These are phyloP conservation scores for Passer montanus DNA, from an alignment of 2,113 vertebrate genomes.

Conservation along the genomic window DNA sequence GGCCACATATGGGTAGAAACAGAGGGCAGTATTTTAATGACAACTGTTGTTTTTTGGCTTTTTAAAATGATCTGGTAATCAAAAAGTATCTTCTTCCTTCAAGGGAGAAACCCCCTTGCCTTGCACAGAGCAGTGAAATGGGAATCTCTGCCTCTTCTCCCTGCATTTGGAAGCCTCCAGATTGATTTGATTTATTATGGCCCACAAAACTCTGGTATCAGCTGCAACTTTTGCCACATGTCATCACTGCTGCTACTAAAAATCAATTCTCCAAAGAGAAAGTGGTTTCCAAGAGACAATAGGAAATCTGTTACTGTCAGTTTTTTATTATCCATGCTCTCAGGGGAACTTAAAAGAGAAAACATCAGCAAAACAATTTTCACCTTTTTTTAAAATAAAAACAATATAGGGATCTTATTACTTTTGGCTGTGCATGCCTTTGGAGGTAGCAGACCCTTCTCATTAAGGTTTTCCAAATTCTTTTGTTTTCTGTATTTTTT, in stretches of 20 bases:
- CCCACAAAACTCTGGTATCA: conserved; percentile 73
- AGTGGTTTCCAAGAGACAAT: conserved; percentile 57
- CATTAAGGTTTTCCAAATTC: not conserved
- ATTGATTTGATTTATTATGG: conserved; percentile 72
- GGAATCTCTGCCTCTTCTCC: conserved; percentile 5
- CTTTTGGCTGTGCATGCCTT: not conserved
- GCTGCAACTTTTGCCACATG: conserved; percentile 71
- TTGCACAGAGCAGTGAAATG: not conserved
- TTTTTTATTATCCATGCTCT: conserved; percentile 70
- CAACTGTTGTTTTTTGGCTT: not conserved
- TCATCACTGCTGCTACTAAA: conserved; percentile 79
- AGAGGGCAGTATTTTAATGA: not conserved
- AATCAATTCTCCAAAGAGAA: conserved; percentile 73
- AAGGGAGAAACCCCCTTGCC: not conserved
- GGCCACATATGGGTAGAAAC: not conserved
- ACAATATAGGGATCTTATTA: not conserved
- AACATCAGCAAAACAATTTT: conserved; percentile 69
- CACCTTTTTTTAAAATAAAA: not conserved
- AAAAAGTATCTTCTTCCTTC: not conserved
- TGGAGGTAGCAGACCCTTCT: not conserved
- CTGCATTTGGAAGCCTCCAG: conserved; percentile 27
- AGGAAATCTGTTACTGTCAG: conserved; percentile 77
- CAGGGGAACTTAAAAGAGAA: conserved; percentile 56
- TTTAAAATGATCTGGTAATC: not conserved
- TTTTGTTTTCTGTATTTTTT: not conserved